Percentiles rank a stretch among this genome's conserved stretches.
These are phyloP conservation scores for Oscheius sp. DNA, from an alignment of 2,888 invertebrate genomes.

Conservation along the genomic window DNA sequence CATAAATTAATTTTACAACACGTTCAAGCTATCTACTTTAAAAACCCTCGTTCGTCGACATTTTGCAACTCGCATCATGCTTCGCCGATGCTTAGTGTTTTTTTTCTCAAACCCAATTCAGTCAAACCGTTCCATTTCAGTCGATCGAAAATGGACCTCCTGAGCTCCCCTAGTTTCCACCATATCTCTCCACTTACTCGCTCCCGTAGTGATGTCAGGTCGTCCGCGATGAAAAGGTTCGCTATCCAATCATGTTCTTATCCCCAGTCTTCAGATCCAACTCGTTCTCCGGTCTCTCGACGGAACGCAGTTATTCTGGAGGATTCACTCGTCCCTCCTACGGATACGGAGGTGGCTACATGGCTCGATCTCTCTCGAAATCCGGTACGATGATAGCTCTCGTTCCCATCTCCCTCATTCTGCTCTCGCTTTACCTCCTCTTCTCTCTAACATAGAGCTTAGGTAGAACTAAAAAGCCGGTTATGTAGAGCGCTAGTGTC, in stretches of 20 bases:
- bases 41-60: no score
- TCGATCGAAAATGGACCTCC: conserved; percentile 48
- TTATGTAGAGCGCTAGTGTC: conserved; percentile 2
- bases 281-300: conserved; percentile 59
- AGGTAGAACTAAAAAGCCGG: background rate
- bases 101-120: background rate
- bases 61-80: no score
- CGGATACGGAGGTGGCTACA: conserved; percentile 71
- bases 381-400: conserved; percentile 58
- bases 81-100: background rate
- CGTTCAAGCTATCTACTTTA: no score
- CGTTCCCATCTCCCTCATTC: conserved; percentile 15
- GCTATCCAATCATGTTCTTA: no score
- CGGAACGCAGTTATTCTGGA: conserved; percentile 43
- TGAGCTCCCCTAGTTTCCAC: conserved; percentile 68
- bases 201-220: conserved; percentile 59
- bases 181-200: conserved; percentile 69
- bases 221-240: conserved; percentile 54
- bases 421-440: conserved; percentile 20
- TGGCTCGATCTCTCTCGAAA: conserved; percentile 69
- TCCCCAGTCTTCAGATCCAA: conserved; percentile 55
- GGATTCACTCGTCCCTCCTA: conserved; percentile 62
- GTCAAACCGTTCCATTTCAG: conserved; percentile 7
- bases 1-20: no score
- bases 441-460: background rate